These are phyloP conservation scores for Gymnosoma rotundatum DNA, from an alignment of 2,888 invertebrate genomes.

Conservation along the genomic window DNA sequence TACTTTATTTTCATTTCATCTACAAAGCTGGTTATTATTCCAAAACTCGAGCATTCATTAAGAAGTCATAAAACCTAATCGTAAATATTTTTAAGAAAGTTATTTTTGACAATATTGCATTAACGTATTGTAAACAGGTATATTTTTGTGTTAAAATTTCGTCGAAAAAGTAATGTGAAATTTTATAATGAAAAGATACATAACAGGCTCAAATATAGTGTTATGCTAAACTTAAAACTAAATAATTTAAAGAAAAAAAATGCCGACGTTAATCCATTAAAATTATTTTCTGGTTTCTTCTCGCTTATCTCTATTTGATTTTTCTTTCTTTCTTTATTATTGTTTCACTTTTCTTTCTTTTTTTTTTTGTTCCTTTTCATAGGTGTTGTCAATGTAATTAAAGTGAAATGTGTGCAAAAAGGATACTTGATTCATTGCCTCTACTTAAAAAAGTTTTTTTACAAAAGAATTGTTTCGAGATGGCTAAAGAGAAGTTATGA, in stretches of 20 bases:
- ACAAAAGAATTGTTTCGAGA: constrained; percentile 34
- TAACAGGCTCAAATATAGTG: too few species aligned
- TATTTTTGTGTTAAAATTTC: too few species aligned
- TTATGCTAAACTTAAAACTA: too few species aligned
- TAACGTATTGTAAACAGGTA: too few species aligned
- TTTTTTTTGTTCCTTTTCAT: constrained; percentile 4
- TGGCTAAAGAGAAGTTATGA: not conserved
- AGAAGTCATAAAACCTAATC: too few species aligned
- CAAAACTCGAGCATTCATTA: too few species aligned
- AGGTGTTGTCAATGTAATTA: constrained; percentile 72
- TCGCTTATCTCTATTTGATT: constrained; percentile 15
- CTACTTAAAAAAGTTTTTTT: constrained; percentile 35
- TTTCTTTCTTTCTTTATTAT: not conserved
- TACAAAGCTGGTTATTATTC: too few species aligned
- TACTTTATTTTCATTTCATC: too few species aligned
- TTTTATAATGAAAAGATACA: too few species aligned
- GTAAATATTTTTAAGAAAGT: too few species aligned
- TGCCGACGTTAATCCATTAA: not conserved
- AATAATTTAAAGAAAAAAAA: not conserved
- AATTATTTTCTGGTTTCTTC: constrained; percentile 12
- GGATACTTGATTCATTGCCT: constrained; percentile 64
- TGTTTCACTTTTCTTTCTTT: not conserved
- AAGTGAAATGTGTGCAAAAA: constrained; percentile 68
- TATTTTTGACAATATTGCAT: too few species aligned
- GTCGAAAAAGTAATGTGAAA: too few species aligned